phyloP scores from a whole-genome alignment of 1,140 invertebrate genomes.

The Ceratina japonica region DNA sequence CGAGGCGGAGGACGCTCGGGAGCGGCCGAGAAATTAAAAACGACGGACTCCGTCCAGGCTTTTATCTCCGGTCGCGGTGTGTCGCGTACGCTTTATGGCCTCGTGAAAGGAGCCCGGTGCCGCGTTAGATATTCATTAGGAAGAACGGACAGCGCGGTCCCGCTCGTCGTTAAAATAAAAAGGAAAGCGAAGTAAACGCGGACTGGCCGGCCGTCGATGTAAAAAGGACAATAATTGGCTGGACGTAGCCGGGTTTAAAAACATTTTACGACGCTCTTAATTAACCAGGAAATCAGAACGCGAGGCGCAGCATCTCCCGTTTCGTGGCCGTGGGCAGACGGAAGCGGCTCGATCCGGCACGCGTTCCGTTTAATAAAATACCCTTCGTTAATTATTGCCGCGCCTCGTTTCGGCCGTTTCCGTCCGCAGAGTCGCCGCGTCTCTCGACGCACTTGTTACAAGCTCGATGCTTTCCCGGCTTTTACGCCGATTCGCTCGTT shows the following conservation, averaged over 20 bases:
- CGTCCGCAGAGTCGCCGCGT: constrained; percentile 13
- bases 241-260: constrained; percentile 38
- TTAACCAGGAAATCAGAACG: constrained; percentile 54
- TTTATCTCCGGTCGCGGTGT: constrained; percentile 44
- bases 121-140: constrained; percentile 65
- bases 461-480: background rate
- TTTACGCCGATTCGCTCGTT: constrained; percentile 38
- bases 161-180: constrained; percentile 15
- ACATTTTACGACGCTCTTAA: constrained; percentile 62
- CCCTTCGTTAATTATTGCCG: constrained; percentile 41
- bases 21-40: constrained; percentile 47
- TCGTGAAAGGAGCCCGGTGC: constrained; percentile 48
- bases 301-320: background rate
- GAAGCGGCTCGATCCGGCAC: background rate
- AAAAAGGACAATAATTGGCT: constrained; percentile 55
- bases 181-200: constrained; percentile 21
- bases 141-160: constrained; percentile 31
- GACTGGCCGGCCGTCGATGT: constrained; percentile 7
- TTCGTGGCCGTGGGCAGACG: background rate
- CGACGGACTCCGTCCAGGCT: constrained; percentile 38
- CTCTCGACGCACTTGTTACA: constrained; percentile 22
- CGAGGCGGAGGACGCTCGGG: background rate
- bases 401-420: constrained; percentile 15
- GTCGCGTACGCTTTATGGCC: constrained; percentile 47
- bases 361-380: constrained; percentile 40